A percentile compares a stretch with the other conserved stretches of the same genome.
Conservation (phyloP, 2,113 vertebrate genomes). For the Fukomys damarensis region DNA sequence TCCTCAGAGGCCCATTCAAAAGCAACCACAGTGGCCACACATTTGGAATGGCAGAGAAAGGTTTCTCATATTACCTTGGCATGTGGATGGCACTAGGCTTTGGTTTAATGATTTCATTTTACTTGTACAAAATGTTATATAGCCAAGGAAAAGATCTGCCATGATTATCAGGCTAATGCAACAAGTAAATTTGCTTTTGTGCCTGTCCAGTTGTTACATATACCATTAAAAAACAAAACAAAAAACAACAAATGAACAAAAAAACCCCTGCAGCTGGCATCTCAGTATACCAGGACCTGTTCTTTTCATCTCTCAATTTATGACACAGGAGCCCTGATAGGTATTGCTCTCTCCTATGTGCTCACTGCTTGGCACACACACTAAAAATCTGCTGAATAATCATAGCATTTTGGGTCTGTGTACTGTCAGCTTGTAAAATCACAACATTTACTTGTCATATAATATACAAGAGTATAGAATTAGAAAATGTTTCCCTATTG, state of each 20-base stretch:
- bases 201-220: background rate
- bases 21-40: background rate
- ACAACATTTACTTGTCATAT: background rate
- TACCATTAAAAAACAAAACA: background rate
- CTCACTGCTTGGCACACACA: background rate
- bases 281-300: background rate
- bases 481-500: background rate
- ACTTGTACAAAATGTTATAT: background rate
- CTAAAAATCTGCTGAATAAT: background rate
- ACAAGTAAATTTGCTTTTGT: background rate
- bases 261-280: background rate
- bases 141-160: background rate
- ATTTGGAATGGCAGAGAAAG: background rate
- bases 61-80: background rate
- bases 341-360: background rate
- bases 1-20: background rate
- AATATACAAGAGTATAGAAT: background rate
- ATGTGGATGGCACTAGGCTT: background rate
- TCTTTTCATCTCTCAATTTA: background rate
- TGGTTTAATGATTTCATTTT: constrained; percentile 49
- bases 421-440: constrained; percentile 28
- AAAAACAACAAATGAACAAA: too few species aligned
- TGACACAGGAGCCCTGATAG: background rate
- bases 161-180: background rate
- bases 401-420: background rate